These are phyloP conservation scores for Pogonocichla stellata DNA, from an alignment of 2,113 vertebrate species.

Conservation along the genomic window DNA sequence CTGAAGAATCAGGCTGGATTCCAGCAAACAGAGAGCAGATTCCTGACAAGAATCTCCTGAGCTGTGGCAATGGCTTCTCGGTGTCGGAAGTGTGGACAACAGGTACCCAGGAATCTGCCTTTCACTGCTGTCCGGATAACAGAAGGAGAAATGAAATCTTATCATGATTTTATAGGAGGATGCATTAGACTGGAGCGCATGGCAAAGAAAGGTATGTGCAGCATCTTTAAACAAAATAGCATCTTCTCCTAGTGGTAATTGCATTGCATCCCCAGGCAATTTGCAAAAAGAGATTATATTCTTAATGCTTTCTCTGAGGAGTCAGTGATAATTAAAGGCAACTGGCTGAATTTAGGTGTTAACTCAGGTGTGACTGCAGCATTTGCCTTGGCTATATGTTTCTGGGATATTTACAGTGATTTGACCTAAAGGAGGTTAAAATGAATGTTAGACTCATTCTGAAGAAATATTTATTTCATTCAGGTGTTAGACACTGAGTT, in stretches of 20 bases:
- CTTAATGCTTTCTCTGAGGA: neutral
- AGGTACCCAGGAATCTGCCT: constrained; percentile 58
- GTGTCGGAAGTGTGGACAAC: constrained; percentile 72
- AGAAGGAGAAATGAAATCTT: constrained; percentile 87
- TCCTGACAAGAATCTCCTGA: neutral
- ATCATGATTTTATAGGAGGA: constrained; percentile 79
- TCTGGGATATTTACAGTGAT: neutral
- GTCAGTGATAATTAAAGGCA: neutral
- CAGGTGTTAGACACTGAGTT: rapidly evolving
- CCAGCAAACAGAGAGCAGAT: neutral
- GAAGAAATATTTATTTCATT: neutral
- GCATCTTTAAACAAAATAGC: constrained; percentile 4
- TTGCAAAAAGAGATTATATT: neutral
- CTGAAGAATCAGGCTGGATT: constrained; percentile 21
- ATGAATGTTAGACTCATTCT: neutral
- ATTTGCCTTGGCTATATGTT: neutral
- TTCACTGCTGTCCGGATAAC: constrained; percentile 83
- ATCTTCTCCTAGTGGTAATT: neutral
- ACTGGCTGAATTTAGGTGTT: neutral
- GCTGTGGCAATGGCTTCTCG: constrained; percentile 50
- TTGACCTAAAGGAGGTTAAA: neutral
- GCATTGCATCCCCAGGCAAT: neutral
- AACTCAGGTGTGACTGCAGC: neutral
- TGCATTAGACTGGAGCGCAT: constrained; percentile 75
- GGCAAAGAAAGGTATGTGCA: constrained; percentile 78